Evolutionary conservation across 2,888 invertebrate genomes (phyloP), one percentile per base, ranked within the genome.

Genomic region (Brenthis daphne): DNA sequence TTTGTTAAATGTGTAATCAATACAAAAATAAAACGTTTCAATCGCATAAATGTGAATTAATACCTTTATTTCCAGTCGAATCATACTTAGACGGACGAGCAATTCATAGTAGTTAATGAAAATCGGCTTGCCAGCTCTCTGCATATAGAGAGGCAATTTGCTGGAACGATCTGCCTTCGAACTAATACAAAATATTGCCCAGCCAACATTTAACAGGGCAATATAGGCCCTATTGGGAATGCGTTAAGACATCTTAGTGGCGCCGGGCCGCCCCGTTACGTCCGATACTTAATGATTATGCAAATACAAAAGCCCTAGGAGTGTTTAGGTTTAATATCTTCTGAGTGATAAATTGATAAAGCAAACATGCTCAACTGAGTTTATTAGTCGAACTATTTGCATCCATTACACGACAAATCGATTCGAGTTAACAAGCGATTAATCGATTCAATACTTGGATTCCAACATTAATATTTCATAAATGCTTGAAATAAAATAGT

Each of bases 61-160:
- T 68, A 68, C 64, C 51, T 70, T 67, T 65, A 69, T 67, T 71
- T 64, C 57, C 57, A 69, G 77, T 80, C 79, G 79, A 82, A 76
- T 81, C 77, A 77, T 80, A 79, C 81, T 81, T 81, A 84, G 82
- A 82, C 80, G 77, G 76, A 75, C 74, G 74, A 80, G 77, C 77
- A 80, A 76, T 78, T 81, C 77, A 78, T 81, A 83, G 78, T 83
- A 80, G 80, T 87, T 88, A 89, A 89, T 89, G 88, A 89, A 89
- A 89, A 88, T 88, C 88, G 83, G 82, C 81, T 85, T 80, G 79
- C 79, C 77, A 82, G 85, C 82, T 89, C 86, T 88, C 86, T 88
- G 89, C 89, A 89, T 89, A 89, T 85, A 88, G 87, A 88, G 85
- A 85, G 87, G 86, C 82, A 86, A 87, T 89, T 89, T 87, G 84